Conservation (phyloP, 2,888 invertebrate species). For the Candidula unifasciata region DNA sequence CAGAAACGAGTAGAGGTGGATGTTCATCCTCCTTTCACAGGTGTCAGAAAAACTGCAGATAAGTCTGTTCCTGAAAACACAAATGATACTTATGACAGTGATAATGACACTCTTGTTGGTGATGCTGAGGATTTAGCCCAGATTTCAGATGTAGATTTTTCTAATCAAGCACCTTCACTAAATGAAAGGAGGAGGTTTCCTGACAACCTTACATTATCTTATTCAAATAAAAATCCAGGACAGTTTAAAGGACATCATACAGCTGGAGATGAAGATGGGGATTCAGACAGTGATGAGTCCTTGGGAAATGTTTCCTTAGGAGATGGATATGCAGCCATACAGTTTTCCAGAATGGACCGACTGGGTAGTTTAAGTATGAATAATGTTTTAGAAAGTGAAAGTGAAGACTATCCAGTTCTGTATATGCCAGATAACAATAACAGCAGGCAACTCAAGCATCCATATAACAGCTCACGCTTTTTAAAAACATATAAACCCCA, state of each 20-base stretch:
- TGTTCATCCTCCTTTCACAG: not conserved
- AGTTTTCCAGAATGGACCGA: constrained; percentile 27
- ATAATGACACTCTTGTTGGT: constrained; percentile 46
- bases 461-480: not conserved
- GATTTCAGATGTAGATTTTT: constrained; percentile 11
- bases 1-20: constrained; percentile 28
- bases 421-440: not conserved
- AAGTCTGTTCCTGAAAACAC: not conserved
- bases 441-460: not conserved
- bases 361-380: constrained; percentile 45
- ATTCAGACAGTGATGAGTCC: constrained; percentile 49
- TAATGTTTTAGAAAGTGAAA: constrained; percentile 47
- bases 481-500: not conserved
- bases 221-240: not conserved
- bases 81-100: constrained; percentile 39
- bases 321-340: constrained; percentile 47
- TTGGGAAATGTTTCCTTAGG: constrained; percentile 47
- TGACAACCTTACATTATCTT: not conserved
- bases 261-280: not conserved
- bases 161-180: not conserved
- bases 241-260: not conserved
- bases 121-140: constrained; percentile 40
- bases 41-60: not conserved
- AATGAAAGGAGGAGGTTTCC: not conserved
- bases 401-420: constrained; percentile 40